These are phyloP conservation scores for Galeruca laticollis DNA, from an alignment of 2,888 invertebrate genomes.

Conservation along the genomic window DNA sequence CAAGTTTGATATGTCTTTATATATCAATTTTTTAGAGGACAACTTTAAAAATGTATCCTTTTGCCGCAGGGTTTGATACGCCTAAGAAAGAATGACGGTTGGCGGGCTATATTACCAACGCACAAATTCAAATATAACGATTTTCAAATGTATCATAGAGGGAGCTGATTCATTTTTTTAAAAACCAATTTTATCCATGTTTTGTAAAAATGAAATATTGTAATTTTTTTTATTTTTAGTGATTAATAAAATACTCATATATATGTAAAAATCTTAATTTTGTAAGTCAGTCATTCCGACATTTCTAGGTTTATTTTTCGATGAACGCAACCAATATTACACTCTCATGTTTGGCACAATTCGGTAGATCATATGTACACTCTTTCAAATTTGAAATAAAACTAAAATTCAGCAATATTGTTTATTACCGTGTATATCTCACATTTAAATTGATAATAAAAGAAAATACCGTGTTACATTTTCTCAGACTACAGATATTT, in stretches of 20 bases:
- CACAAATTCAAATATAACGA: constrained; percentile 26
- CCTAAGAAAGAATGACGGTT: background rate
- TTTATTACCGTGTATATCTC: too few species aligned
- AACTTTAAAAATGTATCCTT: background rate
- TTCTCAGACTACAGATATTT: too few species aligned
- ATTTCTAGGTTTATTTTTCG: too few species aligned
- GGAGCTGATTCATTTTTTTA: background rate
- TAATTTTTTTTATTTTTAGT: background rate
- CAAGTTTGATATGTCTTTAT: too few species aligned
- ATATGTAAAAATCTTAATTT: too few species aligned
- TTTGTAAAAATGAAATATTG: background rate
- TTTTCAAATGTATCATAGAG: constrained; percentile 5
- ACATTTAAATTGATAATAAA: too few species aligned
- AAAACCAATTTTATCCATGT: background rate
- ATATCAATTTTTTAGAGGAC: too few species aligned
- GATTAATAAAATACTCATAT: background rate
- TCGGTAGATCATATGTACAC: too few species aligned
- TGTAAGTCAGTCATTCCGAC: too few species aligned
- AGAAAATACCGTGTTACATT: too few species aligned
- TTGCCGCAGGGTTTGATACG: background rate
- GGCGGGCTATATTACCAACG: constrained; percentile 4
- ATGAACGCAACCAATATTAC: background rate
- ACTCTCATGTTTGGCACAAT: background rate
- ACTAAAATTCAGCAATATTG: too few species aligned
- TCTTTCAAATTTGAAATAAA: too few species aligned